Base-by-base conservation (phyloP, 2,888 invertebrate genomes). In the Cerastis rubricosa region DNA sequence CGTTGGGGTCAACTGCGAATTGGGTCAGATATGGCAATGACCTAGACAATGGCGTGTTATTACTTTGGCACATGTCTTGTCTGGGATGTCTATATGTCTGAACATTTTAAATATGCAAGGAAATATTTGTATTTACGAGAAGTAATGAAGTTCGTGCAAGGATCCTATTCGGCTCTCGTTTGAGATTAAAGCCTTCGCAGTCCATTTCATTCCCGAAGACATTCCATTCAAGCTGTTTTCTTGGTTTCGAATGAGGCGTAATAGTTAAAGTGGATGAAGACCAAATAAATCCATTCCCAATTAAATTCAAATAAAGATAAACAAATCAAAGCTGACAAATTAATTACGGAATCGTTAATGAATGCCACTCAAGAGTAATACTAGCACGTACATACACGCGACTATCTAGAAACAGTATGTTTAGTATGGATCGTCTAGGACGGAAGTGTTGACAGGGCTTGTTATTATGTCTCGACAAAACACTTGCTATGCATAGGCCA, bases 401-500 rank as follows among this genome's bases (percentile, higher is more conserved):
- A 22, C 63, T 68, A 64, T 49, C 35, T 64, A 78, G 35, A 63
- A 29, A 63, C n/a, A 40, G 63, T 59, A 69, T 59, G 19, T 66
- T 70, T 49, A 76, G 49, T 65, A 80, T 72, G 73, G 64, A 45
- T n/a, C 25, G 70, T 66, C 51, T 70, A 71, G 45, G 51, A 67
- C 70, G 81, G 81, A 75, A 85, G 85, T 75, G 67, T 71, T 57
- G 70, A 51, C 68, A 64, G 40, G 40, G 47, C 84, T 59, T 59
- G 43, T 65, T 74, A 57, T 66, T 67, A 67, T 74, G 85, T 80
- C 74, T 63, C 69, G 75, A 59, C 29, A 70, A 64, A 81, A 66
- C 69, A 85, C 51, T 85, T 83, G 64, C 12, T 73, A 85, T 83
- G 66, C 85, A 85, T 19, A 73, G 25, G 35, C 19, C 47, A 64